Base-by-base conservation (phyloP, 1,140 invertebrate genomes). In the Amyelois transitella region DNA sequence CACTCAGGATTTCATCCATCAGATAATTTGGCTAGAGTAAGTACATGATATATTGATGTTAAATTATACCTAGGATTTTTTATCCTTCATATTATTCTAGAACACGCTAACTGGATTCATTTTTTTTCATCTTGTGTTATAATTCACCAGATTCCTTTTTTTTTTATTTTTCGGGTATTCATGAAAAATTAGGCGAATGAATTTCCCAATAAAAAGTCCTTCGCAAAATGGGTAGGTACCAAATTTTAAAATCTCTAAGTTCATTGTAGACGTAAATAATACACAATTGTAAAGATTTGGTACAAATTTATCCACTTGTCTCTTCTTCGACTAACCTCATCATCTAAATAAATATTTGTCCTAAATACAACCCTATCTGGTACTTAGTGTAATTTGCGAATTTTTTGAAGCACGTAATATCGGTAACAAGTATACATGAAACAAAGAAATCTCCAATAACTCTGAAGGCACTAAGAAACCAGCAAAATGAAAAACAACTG, bases 331-430 rank as follows among this genome's bases (percentile, higher is more conserved):
- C 12, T 38, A 38, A 38, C 2, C 32, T 38, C 20, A 48, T 12
- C 62, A 70, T 55, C 64, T 77, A 68, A 76, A 77, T 77, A 81
- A 78, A 78, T 78, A 81, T 72, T 80, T 78, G 66, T 64, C 70
- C 69, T 76, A 73, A 66, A 66, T 77, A 69, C 70, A 75, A 79
- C 65, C 73, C 72, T 72, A 69, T 78, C 67, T 68, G 61, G 60
- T 67, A 69, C 63, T 60, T 63, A 43, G 43, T 64, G 59, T 70
- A 61, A 10, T 12, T 28, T 25, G 17, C 22, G 19, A 25, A 18
- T 21, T 50, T 18, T 55, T 38, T 53, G 49, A 69, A 66, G 63
- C 66, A 76, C n/a, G 60, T 62, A 50, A 58, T 57, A 45, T n/a
- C 18, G 19, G n/a, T 7, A 45, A 18, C 6, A 12, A 8, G 25